phyloP scores from a whole-genome alignment of 2,797 vertebrate species.

The Tapera naevia region DNA sequence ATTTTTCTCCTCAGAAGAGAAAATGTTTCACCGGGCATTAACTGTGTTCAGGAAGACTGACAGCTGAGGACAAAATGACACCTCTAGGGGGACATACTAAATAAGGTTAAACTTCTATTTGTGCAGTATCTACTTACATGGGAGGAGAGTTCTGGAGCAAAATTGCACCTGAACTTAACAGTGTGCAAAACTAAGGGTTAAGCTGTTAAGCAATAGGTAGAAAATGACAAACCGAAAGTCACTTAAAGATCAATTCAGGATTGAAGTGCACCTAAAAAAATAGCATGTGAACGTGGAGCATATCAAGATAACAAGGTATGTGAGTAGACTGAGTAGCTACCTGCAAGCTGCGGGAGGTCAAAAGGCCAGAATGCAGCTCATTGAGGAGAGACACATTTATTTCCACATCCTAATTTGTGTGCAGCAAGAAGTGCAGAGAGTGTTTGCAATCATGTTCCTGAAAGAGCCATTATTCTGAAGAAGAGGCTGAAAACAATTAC shows the following conservation, averaged over 20 bases:
- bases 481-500: background rate
- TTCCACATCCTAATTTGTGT: conserved; percentile 4
- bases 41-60: background rate
- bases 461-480: background rate
- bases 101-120: background rate
- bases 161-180: background rate
- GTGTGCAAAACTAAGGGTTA: background rate
- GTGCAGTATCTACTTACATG: background rate
- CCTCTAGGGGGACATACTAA: background rate
- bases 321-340: background rate
- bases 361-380: background rate
- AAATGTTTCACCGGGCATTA: background rate
- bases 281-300: background rate
- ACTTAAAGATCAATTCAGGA: background rate
- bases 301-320: background rate
- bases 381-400: background rate
- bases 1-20: background rate
- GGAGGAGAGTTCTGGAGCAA: background rate
- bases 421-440: background rate
- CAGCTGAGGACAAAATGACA: background rate
- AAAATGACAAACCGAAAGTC: background rate
- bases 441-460: background rate
- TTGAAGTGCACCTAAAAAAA: background rate
- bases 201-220: background rate
- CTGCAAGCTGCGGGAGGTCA: conserved; percentile 6